Evolutionary conservation across 2,888 invertebrate species (phyloP).

Genomic region (Junonia oenone): DNA sequence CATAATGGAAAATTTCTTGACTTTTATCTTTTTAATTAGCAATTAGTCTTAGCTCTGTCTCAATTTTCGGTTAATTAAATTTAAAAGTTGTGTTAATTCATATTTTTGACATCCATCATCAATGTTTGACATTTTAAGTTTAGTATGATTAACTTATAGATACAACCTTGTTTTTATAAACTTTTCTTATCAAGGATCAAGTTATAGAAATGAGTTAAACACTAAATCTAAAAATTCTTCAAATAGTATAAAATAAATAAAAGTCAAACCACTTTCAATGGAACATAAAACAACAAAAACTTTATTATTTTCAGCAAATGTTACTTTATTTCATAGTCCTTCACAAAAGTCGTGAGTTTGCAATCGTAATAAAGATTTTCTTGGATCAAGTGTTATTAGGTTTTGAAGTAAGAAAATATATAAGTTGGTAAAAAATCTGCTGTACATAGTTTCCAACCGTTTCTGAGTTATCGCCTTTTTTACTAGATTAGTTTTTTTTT

Average conservation of each 20-base stretch:
- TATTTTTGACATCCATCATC: neutral
- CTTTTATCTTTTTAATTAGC: neutral
- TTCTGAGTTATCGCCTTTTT: too few species aligned
- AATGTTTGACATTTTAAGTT: too few species aligned
- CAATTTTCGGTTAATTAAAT: neutral
- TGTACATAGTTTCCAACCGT: too few species aligned
- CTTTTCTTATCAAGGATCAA: too few species aligned
- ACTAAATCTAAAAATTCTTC: too few species aligned
- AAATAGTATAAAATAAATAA: neutral
- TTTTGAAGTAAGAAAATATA: too few species aligned
- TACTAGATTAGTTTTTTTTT: too few species aligned
- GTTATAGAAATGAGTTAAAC: too few species aligned
- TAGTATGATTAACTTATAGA: too few species aligned
- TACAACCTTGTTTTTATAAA: too few species aligned
- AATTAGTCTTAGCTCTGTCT: neutral
- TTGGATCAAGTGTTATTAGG: too few species aligned
- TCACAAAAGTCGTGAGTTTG: neutral
- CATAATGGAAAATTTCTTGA: neutral
- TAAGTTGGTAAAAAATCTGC: too few species aligned
- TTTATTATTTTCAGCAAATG: neutral
- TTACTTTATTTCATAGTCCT: neutral
- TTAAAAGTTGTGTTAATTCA: neutral
- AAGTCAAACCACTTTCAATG: neutral
- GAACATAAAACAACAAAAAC: neutral
- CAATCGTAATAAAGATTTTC: conserved; percentile 1